Conservation (phyloP, 1,140 invertebrate species). For the Melanaphis sacchari region DNA sequence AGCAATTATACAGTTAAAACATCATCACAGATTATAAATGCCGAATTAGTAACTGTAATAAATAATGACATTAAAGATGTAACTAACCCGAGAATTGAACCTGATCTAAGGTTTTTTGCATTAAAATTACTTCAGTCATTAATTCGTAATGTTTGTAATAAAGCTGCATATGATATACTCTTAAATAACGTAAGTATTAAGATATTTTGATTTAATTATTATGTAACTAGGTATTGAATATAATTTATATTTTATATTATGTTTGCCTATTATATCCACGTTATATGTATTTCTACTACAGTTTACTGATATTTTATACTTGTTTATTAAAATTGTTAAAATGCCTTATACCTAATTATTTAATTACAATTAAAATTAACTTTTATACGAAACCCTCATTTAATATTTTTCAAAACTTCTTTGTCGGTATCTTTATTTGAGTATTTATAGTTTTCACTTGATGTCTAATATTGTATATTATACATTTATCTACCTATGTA, state of each 20-base stretch:
- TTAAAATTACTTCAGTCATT: slow-evolving; percentile 20
- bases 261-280: too few relatives aligned
- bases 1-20: background rate
- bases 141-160: slow-evolving; percentile 20
- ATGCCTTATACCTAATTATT: background rate
- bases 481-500: background rate
- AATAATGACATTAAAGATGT: slow-evolving; percentile 2
- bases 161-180: background rate
- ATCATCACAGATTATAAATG: background rate
- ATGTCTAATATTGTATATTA: background rate
- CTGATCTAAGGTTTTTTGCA: background rate
- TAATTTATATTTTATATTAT: background rate
- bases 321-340: background rate
- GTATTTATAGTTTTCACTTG: background rate
- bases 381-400: background rate
- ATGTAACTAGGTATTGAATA: background rate
- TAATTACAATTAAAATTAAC: too few relatives aligned
- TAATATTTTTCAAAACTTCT: background rate
- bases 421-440: background rate
- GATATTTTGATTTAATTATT: background rate
- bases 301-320: background rate
- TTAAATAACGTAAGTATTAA: slow-evolving; percentile 18
- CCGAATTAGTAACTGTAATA: background rate
- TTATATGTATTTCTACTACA: background rate
- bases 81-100: background rate